phyloP scores from a whole-genome alignment of 92 coral and sea anemone genomes.

The Epizoanthus fatuus region DNA sequence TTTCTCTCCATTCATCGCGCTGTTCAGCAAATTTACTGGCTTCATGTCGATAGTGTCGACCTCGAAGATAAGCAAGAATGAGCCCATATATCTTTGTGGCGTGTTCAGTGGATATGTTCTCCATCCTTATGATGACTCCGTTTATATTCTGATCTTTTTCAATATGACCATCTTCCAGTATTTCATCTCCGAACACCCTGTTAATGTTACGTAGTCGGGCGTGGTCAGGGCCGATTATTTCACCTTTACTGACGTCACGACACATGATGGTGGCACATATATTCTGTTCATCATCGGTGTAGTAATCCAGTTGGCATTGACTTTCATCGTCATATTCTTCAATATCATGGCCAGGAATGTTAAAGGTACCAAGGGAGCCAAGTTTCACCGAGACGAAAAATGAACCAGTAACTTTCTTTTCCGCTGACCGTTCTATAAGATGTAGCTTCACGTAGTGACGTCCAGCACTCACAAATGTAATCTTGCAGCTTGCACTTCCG shows the following conservation, averaged over 20 bases:
- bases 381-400: neutral
- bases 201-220: slow-evolving; percentile 38
- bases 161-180: neutral
- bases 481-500: neutral
- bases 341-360: too few relatives aligned
- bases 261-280: slow-evolving; percentile 4
- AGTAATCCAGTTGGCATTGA: neutral
- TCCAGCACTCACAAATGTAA: slow-evolving; percentile 16
- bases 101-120: neutral
- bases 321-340: slow-evolving; percentile 5
- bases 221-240: slow-evolving; percentile 35
- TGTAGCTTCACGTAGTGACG: neutral
- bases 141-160: neutral
- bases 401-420: neutral
- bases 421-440: neutral
- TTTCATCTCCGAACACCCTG: slow-evolving; percentile 3
- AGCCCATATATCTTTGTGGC: slow-evolving; percentile 12
- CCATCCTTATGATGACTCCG: neutral
- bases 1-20: slow-evolving; percentile 51
- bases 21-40: neutral
- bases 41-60: neutral
- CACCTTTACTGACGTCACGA: neutral
- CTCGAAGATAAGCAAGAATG: slow-evolving; percentile 45
- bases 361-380: neutral
- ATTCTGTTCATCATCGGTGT: too few relatives aligned